Conservation (phyloP, 2,888 invertebrate genomes). For the Silvanus unidentatus region DNA sequence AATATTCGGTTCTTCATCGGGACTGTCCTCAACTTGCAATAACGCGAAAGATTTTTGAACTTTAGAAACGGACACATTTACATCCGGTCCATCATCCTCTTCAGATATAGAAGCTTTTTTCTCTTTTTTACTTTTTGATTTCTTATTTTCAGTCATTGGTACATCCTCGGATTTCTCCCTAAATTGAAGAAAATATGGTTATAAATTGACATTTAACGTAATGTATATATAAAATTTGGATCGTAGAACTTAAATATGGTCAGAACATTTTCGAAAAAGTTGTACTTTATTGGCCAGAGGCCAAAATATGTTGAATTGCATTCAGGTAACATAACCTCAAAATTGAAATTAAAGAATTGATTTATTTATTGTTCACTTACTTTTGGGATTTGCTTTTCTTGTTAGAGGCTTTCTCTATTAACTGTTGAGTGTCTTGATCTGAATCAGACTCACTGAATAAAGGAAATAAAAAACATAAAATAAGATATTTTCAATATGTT, state of each 20-base stretch:
- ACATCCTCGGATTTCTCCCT: conserved; percentile 13
- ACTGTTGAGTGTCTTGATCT: conserved; percentile 35
- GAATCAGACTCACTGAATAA: conserved; percentile 59
- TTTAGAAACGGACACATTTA: conserved; percentile 42
- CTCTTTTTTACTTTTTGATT: conserved; percentile 33
- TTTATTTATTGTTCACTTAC: conserved; percentile 29
- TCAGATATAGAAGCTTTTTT: conserved; percentile 32
- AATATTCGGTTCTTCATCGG: conserved; percentile 39
- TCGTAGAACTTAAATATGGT: too few relatives aligned
- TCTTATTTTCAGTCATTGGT: conserved; percentile 19
- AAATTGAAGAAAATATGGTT: conserved; percentile 6
- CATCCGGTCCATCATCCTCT: conserved; percentile 42
- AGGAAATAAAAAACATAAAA: too few relatives aligned
- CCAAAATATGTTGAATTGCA: conserved; percentile 5
- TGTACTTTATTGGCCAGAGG: conserved; percentile 3
- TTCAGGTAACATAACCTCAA: conserved; percentile 26
- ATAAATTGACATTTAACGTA: too few relatives aligned
- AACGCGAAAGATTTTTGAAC: conserved; percentile 54
- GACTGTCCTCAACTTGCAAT: conserved; percentile 59
- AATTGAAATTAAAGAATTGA: conserved; percentile 14
- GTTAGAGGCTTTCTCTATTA: conserved; percentile 32
- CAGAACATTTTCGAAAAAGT: too few relatives aligned
- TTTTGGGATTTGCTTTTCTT: conserved; percentile 36
- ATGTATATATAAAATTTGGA: too few relatives aligned
- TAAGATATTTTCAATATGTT: too few relatives aligned